These are phyloP conservation scores for Gymnothorax javanicus DNA, from an alignment of 2,797 vertebrate species.

Conservation along the genomic window DNA sequence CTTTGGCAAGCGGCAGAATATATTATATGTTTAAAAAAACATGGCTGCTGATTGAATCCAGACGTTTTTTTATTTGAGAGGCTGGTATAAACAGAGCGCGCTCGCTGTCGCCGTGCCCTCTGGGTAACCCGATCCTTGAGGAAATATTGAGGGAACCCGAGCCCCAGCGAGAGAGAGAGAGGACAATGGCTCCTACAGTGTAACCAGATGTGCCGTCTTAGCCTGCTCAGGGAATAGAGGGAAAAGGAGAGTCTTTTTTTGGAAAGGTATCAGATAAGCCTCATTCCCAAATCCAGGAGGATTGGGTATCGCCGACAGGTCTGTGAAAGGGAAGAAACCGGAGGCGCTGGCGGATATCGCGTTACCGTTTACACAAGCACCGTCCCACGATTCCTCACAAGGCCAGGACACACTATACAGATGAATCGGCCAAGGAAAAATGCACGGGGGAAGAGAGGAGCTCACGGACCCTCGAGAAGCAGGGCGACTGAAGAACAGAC, in stretches of 20 bases:
- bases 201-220: conserved; percentile 98
- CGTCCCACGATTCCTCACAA: conserved; percentile 92
- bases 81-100: conserved; percentile 63
- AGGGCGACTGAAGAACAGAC: conserved; percentile 64
- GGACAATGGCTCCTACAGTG: conserved; percentile 95
- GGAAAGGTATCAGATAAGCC: conserved; percentile 93
- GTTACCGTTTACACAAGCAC: conserved; percentile 97
- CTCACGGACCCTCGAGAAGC: conserved; percentile 68
- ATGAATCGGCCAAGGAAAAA: conserved; percentile 82
- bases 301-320: conserved; percentile 92
- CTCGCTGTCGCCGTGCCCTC: conserved; percentile 75
- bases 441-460: conserved; percentile 77
- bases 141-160: conserved; percentile 93
- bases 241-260: conserved; percentile 80
- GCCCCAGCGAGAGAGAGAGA: conserved; percentile 77
- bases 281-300: conserved; percentile 93
- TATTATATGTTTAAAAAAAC: conserved; percentile 28
- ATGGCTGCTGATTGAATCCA: conserved; percentile 63
- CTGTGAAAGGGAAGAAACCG: conserved; percentile 88
- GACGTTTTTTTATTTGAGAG: conserved; percentile 75
- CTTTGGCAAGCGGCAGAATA: conserved; percentile 37
- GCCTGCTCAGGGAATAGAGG: conserved; percentile 77
- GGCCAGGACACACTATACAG: conserved; percentile 89
- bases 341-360: conserved; percentile 81
- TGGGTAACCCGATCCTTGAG: conserved; percentile 85